Evolutionary conservation across 1,140 invertebrate species (phyloP), one percentile per base, ranked within the genome.

Genomic region (Cecropterus lyciades): DNA sequence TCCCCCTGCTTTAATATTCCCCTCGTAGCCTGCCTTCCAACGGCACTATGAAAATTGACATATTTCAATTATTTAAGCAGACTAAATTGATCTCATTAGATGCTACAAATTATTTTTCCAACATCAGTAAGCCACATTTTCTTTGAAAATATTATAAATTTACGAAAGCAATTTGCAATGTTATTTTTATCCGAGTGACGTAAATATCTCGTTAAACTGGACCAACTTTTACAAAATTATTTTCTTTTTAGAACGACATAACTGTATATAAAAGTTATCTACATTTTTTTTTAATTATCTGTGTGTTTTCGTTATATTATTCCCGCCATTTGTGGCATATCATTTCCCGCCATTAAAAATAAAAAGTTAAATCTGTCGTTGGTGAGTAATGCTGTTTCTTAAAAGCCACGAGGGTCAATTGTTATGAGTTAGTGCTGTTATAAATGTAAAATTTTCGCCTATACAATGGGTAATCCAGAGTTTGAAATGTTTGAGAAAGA

Each of bases 1-100:
- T 70, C 82, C 79, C 82, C 85, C 84, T 80, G 81, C 66, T 85
- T 90, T 91, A 90, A 91, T 91, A 91, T 91, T 90, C 89, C 79
- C 80, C 84, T 80, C 82, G 77, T 74, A 72, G 59, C 57, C 55
- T 82, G 75, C 74, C 79, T 77, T 68, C 68, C 62, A 74, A 67
- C 48, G 65, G 40, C 70, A 71, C 65, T 62, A 72, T 73, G 60
- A 76, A 82, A 89, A 91, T 89, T 91, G 89, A 91, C 89, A 84
- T 63, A 87, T 87, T 89, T 87, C 87, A 87, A 89, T 87, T 88
- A 86, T 79, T 75, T 70, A 76, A 74, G 70, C 60, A 67, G 43
- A 51, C 66, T 52, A 68, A 79, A 83, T 75, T 87, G 72, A 82
- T 87, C 73, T 70, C 67, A 68, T 87, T 85, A 85, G 64, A 27